Evolutionary conservation across 1,140 invertebrate genomes (phyloP).

Genomic region (Belonocnema kinseyi): DNA sequence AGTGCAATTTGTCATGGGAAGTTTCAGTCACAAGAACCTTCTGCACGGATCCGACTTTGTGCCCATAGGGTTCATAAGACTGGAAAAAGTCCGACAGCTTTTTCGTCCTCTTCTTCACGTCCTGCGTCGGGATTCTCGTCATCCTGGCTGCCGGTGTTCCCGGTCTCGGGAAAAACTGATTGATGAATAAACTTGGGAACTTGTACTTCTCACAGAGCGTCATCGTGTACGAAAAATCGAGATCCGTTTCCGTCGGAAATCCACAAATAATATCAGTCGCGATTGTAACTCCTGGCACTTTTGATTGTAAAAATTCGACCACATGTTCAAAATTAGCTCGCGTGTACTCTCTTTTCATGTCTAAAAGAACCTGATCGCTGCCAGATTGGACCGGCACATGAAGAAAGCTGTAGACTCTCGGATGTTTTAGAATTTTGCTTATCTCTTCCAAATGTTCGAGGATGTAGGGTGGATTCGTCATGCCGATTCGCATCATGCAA

Average conservation of each 20-base stretch:
- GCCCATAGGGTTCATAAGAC: constrained; percentile 90
- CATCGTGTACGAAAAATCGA: constrained; percentile 94
- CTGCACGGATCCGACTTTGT: constrained; percentile 86
- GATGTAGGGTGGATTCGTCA: constrained; percentile 99
- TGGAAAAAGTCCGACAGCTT: constrained; percentile 93
- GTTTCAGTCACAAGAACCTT: constrained; percentile 94
- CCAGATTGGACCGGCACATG: constrained; percentile 98
- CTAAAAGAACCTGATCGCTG: constrained; percentile 92
- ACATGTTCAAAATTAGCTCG: constrained; percentile 92
- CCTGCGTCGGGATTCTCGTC: constrained; percentile 86
- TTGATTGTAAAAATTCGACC: constrained; percentile 88
- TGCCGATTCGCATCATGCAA: constrained; percentile 92
- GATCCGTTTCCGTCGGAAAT: constrained; percentile 96
- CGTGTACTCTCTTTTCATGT: constrained; percentile 98
- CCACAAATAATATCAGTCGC: constrained; percentile 99
- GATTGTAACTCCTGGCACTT: constrained; percentile 91
- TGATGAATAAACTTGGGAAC: constrained; percentile 97
- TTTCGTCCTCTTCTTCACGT: constrained; percentile 94
- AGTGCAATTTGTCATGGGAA: constrained; percentile 93
- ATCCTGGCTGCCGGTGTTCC: constrained; percentile 96
- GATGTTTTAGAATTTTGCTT: constrained; percentile 90
- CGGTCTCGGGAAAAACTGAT: constrained; percentile 97
- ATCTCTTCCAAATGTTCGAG: constrained; percentile 95
- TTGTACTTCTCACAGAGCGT: constrained; percentile 89
- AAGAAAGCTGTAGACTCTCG: constrained; percentile 94